Base-by-base conservation (phyloP, 2,888 invertebrate species). In the Lycocerus yunnanus region DNA sequence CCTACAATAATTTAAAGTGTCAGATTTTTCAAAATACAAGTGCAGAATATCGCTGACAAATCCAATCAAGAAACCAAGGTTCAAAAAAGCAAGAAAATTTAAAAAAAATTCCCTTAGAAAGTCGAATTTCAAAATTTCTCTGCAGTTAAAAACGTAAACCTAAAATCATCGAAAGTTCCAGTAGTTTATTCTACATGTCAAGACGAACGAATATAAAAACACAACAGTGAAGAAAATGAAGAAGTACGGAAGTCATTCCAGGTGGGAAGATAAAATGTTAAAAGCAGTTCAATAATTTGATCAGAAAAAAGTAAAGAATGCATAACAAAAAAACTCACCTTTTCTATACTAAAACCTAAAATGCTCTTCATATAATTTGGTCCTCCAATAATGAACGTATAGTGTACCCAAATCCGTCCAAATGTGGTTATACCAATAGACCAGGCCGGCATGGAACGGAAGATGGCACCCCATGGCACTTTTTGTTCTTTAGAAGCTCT, bases 381-480 rank as follows among this genome's bases (percentile, higher is more conserved):
- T 11, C 93, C 93, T 66, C 90, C 90, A 81, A 92, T 90, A 83
- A 93, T 93, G 84, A 93, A 93, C 18, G 91, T 90, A 82, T 93
- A 93, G 83, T 93, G 92, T 5, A 93, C 90, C 92, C 93, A 93
- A 83, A 93, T 93, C 68, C 93, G 88, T n/a, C 93, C 93, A 81
- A 93, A 93, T 0, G 93, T 93, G 1, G 93, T 93, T 58, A 93
- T 89, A 10, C 91, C 93, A 81, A 93, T 93, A 0, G 92, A 89
- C 92, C 92, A 93, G 2, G 91, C 92, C 0, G 93, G 91, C 84
- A 89, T 84, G 0, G 92, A 93, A 15, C 87, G 90, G 61, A 92
- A 87, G 77, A 93, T 93, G 3, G 88, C 86, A 77, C 86, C 87
- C 92, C 93, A 93, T 2, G 93, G 93, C 13, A 92, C 92, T 72